These are phyloP conservation scores for Uloborus diversus DNA, from an alignment of 1,140 invertebrate species.

Conservation along the genomic window DNA sequence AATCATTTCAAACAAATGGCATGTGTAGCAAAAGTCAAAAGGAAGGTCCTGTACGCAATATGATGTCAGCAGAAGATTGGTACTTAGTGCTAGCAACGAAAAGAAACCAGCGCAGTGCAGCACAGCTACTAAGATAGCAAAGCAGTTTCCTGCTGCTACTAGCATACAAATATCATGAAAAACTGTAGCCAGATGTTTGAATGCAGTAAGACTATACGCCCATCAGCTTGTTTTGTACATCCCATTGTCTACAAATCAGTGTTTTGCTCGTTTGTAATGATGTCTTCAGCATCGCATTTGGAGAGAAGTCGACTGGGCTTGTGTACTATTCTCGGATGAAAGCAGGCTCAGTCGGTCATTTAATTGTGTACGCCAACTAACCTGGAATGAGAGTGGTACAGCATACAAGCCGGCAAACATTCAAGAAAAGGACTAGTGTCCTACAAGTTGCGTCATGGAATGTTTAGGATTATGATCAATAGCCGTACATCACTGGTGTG, in stretches of 20 bases:
- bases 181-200: neutral
- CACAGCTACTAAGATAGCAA: neutral
- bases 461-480: neutral
- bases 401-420: neutral
- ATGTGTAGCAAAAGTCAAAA: neutral
- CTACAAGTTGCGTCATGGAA: neutral
- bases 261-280: neutral
- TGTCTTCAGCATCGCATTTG: neutral
- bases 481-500: neutral
- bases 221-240: neutral
- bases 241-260: neutral
- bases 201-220: neutral
- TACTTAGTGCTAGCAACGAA: neutral
- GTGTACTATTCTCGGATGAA: neutral
- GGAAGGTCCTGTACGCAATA: neutral
- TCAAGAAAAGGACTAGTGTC: neutral
- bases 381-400: neutral
- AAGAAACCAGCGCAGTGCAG: neutral
- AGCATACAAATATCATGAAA: neutral
- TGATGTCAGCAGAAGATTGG: neutral
- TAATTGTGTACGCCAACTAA: neutral
- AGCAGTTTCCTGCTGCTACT: neutral
- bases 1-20: constrained; percentile 19
- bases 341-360: neutral
- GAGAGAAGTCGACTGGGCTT: neutral